Evolutionary conservation across 2,888 invertebrate species (phyloP).

Genomic region (Eristalis arbustorum): DNA sequence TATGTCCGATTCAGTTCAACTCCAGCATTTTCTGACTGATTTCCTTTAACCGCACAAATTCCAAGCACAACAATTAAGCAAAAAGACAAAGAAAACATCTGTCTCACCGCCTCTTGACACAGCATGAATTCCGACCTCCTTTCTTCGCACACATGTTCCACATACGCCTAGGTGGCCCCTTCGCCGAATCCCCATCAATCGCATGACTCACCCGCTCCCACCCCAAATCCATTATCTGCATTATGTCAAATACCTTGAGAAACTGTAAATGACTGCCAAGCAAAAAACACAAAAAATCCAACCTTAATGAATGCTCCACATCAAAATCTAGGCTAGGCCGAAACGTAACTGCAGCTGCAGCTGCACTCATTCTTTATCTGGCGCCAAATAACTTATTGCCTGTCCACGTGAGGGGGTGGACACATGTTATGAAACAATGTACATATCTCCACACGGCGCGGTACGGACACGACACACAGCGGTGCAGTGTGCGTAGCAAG

Average conservation of each 20-base stretch:
- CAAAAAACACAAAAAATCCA: slow-evolving; percentile 12
- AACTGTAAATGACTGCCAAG: slow-evolving; percentile 37
- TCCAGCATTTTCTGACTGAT: neutral
- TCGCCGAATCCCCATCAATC: neutral
- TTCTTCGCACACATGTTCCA: slow-evolving; percentile 7
- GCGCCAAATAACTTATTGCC: slow-evolving; percentile 57
- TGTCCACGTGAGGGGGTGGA: slow-evolving; percentile 47
- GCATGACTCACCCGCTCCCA: slow-evolving; percentile 49
- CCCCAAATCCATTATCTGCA: slow-evolving; percentile 47
- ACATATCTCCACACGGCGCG: neutral
- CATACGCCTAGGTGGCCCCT: slow-evolving; percentile 54
- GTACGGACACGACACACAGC: too few relatives aligned
- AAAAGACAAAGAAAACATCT: neutral
- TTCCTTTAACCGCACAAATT: neutral
- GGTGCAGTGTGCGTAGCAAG: neutral
- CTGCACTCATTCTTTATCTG: slow-evolving; percentile 60
- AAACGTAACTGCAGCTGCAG: slow-evolving; percentile 45
- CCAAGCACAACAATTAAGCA: neutral
- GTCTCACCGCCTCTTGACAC: neutral
- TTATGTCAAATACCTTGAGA: slow-evolving; percentile 50
- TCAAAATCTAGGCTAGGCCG: slow-evolving; percentile 55
- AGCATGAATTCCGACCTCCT: neutral
- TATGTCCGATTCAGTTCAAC: neutral
- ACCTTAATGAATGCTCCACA: slow-evolving; percentile 24
- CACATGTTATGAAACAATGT: slow-evolving; percentile 33